Percentiles rank a stretch among this genome's conserved stretches.
Conservation (phyloP, 2,888 invertebrate species). For the Phyto melanocephala region DNA sequence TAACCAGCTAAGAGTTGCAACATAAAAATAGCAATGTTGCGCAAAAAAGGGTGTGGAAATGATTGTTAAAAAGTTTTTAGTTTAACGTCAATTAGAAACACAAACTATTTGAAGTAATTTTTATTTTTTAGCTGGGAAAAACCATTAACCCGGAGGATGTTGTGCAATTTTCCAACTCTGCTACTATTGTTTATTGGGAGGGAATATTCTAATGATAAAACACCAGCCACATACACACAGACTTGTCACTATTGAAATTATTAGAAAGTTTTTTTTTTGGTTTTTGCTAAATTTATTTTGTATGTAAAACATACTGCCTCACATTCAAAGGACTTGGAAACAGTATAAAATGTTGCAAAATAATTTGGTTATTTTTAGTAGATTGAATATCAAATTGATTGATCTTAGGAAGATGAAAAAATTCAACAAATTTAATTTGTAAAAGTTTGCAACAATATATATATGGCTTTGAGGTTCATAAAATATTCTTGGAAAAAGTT, state of each 20-base stretch:
- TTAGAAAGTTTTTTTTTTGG: conserved; percentile 14
- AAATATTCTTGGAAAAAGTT: no score
- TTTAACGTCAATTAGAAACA: conserved; percentile 55
- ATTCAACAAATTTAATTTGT: conserved; percentile 3
- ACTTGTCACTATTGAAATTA: conserved; percentile 24
- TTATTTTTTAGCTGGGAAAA: background rate
- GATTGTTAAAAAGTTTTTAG: conserved; percentile 32
- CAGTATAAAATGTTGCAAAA: background rate
- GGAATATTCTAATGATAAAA: background rate
- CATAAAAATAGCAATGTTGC: background rate
- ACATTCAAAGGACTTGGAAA: background rate
- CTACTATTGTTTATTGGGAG: conserved; percentile 11
- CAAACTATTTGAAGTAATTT: conserved; percentile 47
- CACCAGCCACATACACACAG: background rate
- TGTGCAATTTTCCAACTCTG: background rate
- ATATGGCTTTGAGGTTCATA: background rate
- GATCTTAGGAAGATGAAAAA: background rate
- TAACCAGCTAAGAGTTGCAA: background rate
- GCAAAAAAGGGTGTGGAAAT: conserved; percentile 21
- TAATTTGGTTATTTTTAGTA: conserved; percentile 14
- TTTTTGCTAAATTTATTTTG: no score
- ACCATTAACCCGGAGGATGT: conserved; percentile 24
- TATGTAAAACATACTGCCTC: background rate
- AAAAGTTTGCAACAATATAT: background rate
- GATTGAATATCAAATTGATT: conserved; percentile 15